phyloP scores from a whole-genome alignment of 2,797 vertebrate species.

The Phalloptychus januarius region DNA sequence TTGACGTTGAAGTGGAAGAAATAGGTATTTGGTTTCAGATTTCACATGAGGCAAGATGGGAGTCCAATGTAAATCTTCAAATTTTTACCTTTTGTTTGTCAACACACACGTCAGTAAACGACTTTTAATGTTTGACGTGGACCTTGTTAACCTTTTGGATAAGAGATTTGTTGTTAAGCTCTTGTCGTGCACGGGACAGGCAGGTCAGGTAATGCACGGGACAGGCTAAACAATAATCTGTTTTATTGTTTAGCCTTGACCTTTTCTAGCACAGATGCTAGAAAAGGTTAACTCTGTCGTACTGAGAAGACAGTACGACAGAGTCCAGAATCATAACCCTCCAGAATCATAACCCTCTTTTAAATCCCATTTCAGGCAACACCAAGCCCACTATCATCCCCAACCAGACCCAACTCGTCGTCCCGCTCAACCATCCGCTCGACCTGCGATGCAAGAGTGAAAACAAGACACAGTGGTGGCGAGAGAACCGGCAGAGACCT shows the following conservation, averaged over 20 bases:
- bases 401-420: conserved; percentile 68
- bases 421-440: conserved; percentile 79
- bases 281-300: neutral
- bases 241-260: too few species aligned
- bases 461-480: conserved; percentile 83
- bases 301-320: neutral
- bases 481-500: conserved; percentile 74
- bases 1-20: too few species aligned
- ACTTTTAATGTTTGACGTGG: neutral
- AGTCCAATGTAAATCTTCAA: neutral
- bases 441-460: conserved; percentile 81
- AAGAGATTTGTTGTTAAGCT: conserved; percentile 9
- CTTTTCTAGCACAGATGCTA: neutral
- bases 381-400: conserved; percentile 78
- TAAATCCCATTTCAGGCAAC: conserved; percentile 61
- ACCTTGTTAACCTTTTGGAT: conserved; percentile 13
- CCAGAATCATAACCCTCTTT: neutral
- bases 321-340: too few species aligned
- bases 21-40: neutral
- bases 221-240: too few species aligned
- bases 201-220: neutral
- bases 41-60: neutral
- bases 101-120: neutral
- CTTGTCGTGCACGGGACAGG: neutral
- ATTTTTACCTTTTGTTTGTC: neutral